Evolutionary conservation across 2,888 invertebrate species (phyloP).

Genomic region (Drosophila melanosoma): DNA sequence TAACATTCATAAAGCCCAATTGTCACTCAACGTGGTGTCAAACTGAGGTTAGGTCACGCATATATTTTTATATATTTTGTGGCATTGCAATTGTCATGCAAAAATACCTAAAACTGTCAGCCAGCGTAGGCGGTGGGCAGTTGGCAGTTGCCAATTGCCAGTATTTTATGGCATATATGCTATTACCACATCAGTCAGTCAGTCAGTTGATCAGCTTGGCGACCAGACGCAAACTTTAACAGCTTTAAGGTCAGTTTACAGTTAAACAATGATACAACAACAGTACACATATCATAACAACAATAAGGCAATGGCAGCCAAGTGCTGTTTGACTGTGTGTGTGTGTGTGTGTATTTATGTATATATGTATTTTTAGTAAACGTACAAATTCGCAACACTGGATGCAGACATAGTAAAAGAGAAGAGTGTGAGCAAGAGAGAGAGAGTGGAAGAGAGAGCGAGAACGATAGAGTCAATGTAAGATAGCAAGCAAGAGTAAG

Average conservation of each 20-base stretch:
- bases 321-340: constrained; percentile 43
- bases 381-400: constrained; percentile 55
- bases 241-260: constrained; percentile 81
- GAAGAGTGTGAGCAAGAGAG: constrained; percentile 19
- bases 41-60: constrained; percentile 45
- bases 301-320: constrained; percentile 70
- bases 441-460: constrained; percentile 27
- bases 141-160: constrained; percentile 26
- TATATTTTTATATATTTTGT: constrained; percentile 15
- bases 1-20: constrained; percentile 6
- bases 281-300: constrained; percentile 52
- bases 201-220: constrained; percentile 38
- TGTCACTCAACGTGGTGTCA: constrained; percentile 8
- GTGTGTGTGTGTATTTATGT: constrained; percentile 22
- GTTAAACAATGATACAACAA: constrained; percentile 67
- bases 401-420: constrained; percentile 28
- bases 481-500: constrained; percentile 46
- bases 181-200: constrained; percentile 6
- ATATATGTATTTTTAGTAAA: constrained; percentile 58
- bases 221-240: constrained; percentile 61
- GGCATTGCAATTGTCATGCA: constrained; percentile 24
- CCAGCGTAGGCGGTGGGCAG: constrained; percentile 7
- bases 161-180: constrained; percentile 1
- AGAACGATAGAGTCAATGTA: constrained; percentile 31
- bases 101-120: constrained; percentile 3